phyloP scores from a whole-genome alignment of 2,888 invertebrate genomes.

The Artemia sp. region DNA sequence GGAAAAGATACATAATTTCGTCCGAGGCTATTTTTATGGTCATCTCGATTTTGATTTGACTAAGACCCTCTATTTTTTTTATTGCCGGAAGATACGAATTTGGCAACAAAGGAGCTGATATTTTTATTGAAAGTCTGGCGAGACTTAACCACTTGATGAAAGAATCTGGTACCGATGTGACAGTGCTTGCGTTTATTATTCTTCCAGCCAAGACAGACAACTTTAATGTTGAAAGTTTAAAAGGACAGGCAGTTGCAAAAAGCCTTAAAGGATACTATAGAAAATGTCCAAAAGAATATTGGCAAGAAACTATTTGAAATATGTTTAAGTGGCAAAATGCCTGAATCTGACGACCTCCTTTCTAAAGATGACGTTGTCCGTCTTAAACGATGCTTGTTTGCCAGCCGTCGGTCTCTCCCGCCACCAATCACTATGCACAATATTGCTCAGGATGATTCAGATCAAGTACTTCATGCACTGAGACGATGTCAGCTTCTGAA shows the following conservation, averaged over 20 bases:
- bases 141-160: conserved; percentile 86
- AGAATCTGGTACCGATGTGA: conserved; percentile 66
- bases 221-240: conserved; percentile 90
- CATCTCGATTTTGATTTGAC: conserved; percentile 97
- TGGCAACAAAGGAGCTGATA: conserved; percentile 52
- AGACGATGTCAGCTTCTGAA: conserved; percentile 87
- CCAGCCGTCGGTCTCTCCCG: conserved; percentile 64
- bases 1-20: conserved; percentile 94
- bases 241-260: conserved; percentile 95
- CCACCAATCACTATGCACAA: conserved; percentile 99
- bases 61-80: conserved; percentile 95
- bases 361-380: conserved; percentile 82
- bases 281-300: conserved; percentile 74
- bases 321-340: conserved; percentile 76
- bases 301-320: conserved; percentile 89
- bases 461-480: conserved; percentile 70
- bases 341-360: conserved; percentile 62
- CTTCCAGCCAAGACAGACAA: conserved; percentile 95
- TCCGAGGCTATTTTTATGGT: conserved; percentile 95
- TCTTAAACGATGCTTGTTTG: conserved; percentile 86
- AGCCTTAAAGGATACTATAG: conserved; percentile 76
- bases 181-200: conserved; percentile 92
- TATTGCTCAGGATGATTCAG: conserved; percentile 66
- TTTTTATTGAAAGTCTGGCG: conserved; percentile 91
- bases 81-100: conserved; percentile 84